A percentile compares a stretch with the other conserved stretches of the same genome.
Evolutionary conservation across 2,797 vertebrate species (phyloP).

Genomic region (Tadarida brasiliensis): DNA sequence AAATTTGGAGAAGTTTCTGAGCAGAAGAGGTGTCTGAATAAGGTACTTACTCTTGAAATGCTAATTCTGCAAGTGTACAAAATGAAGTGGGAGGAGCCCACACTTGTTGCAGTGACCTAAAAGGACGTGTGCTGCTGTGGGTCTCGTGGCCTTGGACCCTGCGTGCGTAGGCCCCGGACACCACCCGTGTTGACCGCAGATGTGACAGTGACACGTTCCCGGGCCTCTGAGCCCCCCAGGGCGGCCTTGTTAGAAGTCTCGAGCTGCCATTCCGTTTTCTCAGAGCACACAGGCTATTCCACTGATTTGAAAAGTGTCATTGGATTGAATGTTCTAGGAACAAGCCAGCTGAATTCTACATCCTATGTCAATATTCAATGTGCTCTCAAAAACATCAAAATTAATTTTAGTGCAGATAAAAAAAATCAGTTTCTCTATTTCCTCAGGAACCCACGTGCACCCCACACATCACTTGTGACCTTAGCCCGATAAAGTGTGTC

Average conservation of each 20-base stretch:
- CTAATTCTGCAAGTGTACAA: slow-evolving; percentile 17
- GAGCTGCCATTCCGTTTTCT: not conserved
- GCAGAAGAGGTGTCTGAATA: not conserved
- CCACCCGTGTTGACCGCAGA: slow-evolving; percentile 2
- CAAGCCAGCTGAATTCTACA: slow-evolving; percentile 80
- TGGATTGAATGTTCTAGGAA: slow-evolving; percentile 77
- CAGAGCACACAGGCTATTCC: slow-evolving; percentile 61
- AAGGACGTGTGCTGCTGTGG: not conserved
- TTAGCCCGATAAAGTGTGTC: slow-evolving; percentile 66
- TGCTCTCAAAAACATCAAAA: slow-evolving; percentile 55
- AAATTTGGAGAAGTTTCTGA: slow-evolving; percentile 26
- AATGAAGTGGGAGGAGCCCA: not conserved
- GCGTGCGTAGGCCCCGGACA: slow-evolving; percentile 42
- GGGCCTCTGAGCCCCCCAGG: slow-evolving; percentile 66
- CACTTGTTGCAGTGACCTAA: not conserved
- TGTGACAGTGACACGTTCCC: slow-evolving; percentile 74
- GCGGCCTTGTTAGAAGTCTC: not conserved
- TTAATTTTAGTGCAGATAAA: slow-evolving; percentile 75
- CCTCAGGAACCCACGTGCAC: slow-evolving; percentile 86
- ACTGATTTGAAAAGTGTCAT: slow-evolving; percentile 69
- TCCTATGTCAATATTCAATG: slow-evolving; percentile 54
- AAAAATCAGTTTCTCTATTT: slow-evolving; percentile 80
- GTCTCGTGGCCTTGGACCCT: slow-evolving; percentile 68
- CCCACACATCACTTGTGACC: slow-evolving; percentile 74
- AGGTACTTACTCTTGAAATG: slow-evolving; percentile 7